These are phyloP conservation scores for Nomia melanderi DNA, from an alignment of 1,140 invertebrate genomes.

Conservation along the genomic window DNA sequence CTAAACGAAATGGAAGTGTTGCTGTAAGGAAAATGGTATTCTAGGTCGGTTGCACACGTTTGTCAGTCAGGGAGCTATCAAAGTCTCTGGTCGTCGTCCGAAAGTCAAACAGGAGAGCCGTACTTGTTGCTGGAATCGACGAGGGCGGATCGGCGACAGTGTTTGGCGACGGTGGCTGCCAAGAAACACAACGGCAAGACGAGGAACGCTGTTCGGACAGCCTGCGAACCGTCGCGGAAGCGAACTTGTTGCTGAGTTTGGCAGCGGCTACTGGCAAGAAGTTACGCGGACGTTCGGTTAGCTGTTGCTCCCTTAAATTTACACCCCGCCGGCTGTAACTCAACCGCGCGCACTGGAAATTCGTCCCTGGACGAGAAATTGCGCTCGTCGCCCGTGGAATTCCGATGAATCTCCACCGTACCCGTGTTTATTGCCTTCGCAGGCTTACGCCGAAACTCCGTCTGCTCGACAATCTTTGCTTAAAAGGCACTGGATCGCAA, in stretches of 20 bases:
- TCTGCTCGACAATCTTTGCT: too few relatives aligned
- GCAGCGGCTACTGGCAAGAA: slow-evolving; percentile 22
- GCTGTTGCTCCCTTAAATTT: slow-evolving; percentile 16
- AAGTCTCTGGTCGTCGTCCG: neutral
- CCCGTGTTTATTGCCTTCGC: too few relatives aligned
- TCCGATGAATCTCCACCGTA: too few relatives aligned
- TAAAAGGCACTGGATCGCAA: too few relatives aligned
- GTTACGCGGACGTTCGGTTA: slow-evolving; percentile 10
- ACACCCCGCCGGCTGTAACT: neutral
- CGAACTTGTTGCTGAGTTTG: slow-evolving; percentile 51
- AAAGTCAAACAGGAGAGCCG: slow-evolving; percentile 15
- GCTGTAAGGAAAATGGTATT: too few relatives aligned
- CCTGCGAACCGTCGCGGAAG: slow-evolving; percentile 11
- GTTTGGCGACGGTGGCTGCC: slow-evolving; percentile 34
- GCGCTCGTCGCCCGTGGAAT: too few relatives aligned
- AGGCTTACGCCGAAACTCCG: too few relatives aligned
- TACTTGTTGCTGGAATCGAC: slow-evolving; percentile 46
- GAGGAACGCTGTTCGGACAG: neutral
- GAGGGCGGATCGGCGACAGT: slow-evolving; percentile 36
- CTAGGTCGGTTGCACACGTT: too few relatives aligned
- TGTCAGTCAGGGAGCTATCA: too few relatives aligned
- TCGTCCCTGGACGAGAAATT: neutral
- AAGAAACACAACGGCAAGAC: slow-evolving; percentile 31
- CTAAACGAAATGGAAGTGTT: too few relatives aligned
- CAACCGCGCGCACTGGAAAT: neutral